phyloP scores from a whole-genome alignment of 2,888 invertebrate genomes.

The Epinotia demarniana region DNA sequence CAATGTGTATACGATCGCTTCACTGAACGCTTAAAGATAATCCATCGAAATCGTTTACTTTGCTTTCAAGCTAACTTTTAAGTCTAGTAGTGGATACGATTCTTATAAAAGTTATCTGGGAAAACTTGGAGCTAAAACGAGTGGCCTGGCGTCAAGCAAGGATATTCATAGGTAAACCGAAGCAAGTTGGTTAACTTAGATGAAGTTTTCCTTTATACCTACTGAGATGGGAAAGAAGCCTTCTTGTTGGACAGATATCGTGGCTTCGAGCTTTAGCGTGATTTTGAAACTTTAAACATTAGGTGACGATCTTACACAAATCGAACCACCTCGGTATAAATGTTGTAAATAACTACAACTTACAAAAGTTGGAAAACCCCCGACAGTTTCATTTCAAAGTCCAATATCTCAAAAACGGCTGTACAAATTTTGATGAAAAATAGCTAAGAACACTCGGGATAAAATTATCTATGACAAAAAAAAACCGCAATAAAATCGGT shows the following conservation, averaged over 20 bases:
- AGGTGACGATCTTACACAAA: too few species aligned
- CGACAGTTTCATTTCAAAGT: too few species aligned
- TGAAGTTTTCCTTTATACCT: background rate
- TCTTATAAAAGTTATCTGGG: conserved; percentile 6
- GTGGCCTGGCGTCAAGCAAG: background rate
- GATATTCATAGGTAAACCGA: background rate
- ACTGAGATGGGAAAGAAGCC: background rate
- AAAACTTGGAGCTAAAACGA: background rate
- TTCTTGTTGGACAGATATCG: background rate
- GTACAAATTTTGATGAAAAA: too few species aligned
- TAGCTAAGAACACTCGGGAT: too few species aligned
- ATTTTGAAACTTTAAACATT: too few species aligned
- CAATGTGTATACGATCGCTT: conserved; percentile 1
- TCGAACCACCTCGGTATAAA: too few species aligned
- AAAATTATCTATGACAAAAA: too few species aligned
- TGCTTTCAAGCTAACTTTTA: conserved; percentile 2
- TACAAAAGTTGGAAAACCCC: too few species aligned
- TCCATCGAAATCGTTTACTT: conserved; percentile 5
- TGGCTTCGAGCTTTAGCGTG: too few species aligned
- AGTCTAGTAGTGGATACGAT: background rate
- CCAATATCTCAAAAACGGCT: too few species aligned
- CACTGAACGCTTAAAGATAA: conserved; percentile 6
- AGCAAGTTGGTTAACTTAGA: background rate
- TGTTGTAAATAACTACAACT: too few species aligned
- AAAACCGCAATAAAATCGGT: too few species aligned